Percentiles rank a stretch among this genome's conserved stretches.
Conservation (phyloP, 92 coral and sea anemone genomes). For the Epizoanthus fatuus region DNA sequence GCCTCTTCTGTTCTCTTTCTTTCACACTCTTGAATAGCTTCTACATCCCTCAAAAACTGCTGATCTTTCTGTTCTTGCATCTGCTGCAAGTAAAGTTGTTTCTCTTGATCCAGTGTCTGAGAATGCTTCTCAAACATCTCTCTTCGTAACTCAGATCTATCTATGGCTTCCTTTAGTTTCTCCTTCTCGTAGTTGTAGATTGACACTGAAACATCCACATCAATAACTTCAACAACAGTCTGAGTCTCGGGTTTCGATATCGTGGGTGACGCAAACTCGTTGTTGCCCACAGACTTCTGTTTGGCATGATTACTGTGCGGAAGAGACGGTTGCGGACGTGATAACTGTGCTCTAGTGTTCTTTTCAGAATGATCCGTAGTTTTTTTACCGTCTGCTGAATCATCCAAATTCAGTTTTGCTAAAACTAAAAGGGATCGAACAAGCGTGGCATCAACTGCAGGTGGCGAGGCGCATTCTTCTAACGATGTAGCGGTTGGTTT, state of each 20-base stretch:
- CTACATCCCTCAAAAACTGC: constrained; percentile 59
- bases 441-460: constrained; percentile 36
- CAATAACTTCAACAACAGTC: constrained; percentile 44
- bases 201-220: constrained; percentile 41
- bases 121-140: constrained; percentile 56
- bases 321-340: neutral
- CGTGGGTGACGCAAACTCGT: neutral
- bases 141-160: constrained; percentile 43
- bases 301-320: neutral
- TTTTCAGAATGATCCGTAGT: neutral
- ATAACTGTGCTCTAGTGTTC: neutral
- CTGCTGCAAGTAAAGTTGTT: constrained; percentile 52
- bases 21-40: constrained; percentile 64
- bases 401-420: neutral
- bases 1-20: constrained; percentile 66
- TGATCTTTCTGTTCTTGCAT: constrained; percentile 64
- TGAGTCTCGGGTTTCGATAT: constrained; percentile 30
- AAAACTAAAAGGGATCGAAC: neutral
- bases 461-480: constrained; percentile 69
- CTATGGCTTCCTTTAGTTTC: constrained; percentile 62
- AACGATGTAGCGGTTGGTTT: constrained; percentile 61
- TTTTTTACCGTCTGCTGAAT: constrained; percentile 1
- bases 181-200: constrained; percentile 48
- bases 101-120: constrained; percentile 52
- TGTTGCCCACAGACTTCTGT: neutral